A percentile compares a stretch with the other conserved stretches of the same genome.
Evolutionary conservation across 2,888 invertebrate genomes (phyloP).

Genomic region (Pherbina coryleti): DNA sequence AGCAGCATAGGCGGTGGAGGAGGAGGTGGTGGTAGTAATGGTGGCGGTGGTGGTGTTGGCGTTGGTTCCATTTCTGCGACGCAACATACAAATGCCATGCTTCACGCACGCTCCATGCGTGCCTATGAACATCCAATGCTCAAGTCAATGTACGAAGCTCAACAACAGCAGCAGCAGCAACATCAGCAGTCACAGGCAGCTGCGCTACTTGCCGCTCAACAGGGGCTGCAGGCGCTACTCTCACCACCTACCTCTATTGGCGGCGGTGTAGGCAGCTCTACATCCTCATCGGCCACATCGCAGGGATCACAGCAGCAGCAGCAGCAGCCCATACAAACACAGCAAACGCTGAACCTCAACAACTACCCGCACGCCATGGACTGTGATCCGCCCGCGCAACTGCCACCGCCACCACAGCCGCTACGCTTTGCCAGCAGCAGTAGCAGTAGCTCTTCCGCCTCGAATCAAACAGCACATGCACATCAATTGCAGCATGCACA

Average conservation of each 20-base stretch:
- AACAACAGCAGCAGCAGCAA: constrained; percentile 51
- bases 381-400: constrained; percentile 76
- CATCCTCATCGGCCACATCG: constrained; percentile 40
- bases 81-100: constrained; percentile 40
- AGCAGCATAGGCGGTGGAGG: constrained; percentile 60
- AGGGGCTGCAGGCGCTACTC: constrained; percentile 57
- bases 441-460: constrained; percentile 8
- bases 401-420: constrained; percentile 54
- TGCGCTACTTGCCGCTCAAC: constrained; percentile 55
- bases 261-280: constrained; percentile 3
- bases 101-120: constrained; percentile 49
- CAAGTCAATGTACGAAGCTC: constrained; percentile 50
- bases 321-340: constrained; percentile 31
- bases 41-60: constrained; percentile 37
- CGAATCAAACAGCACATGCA: constrained; percentile 51
- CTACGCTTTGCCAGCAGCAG: constrained; percentile 46
- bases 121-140: constrained; percentile 42
- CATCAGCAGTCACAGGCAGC: constrained; percentile 47
- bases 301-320: constrained; percentile 44
- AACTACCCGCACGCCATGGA: constrained; percentile 78
- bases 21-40: constrained; percentile 40
- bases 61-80: constrained; percentile 46
- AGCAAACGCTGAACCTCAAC: constrained; percentile 48
- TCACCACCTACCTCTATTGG: constrained; percentile 49
- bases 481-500: constrained; percentile 44